Conservation (phyloP, 2,113 vertebrate genomes). For the Euleptes europaea region DNA sequence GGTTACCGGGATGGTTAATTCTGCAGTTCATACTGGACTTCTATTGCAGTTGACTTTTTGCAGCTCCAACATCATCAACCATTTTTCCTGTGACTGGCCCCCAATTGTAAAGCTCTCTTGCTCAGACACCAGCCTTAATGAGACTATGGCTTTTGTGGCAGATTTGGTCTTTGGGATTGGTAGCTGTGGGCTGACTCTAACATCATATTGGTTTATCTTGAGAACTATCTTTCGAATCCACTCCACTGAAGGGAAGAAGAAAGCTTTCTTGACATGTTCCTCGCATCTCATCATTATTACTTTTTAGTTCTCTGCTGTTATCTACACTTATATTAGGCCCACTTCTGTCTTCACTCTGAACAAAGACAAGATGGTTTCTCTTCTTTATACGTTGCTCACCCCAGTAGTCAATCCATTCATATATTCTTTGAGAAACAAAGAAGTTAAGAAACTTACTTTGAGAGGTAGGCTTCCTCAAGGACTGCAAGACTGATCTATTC, state of each 20-base stretch:
- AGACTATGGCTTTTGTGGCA: not conserved
- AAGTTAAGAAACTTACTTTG: not conserved
- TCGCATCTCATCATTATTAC: not conserved
- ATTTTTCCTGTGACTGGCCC: not conserved
- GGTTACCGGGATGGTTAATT: not conserved
- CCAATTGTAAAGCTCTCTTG: constrained; percentile 34
- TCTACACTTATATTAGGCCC: not conserved
- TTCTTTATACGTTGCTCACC: constrained; percentile 5
- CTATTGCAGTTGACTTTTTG: constrained; percentile 11
- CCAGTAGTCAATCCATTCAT: constrained; percentile 27
- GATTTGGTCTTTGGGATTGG: not conserved
- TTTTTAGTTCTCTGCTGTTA: constrained; percentile 7
- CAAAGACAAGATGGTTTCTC: not conserved
- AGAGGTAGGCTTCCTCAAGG: too few relatives aligned
- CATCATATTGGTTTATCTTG: constrained; percentile 47
- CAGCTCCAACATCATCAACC: not conserved
- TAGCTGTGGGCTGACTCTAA: not conserved
- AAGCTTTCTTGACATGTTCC: not conserved
- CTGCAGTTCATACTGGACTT: not conserved
- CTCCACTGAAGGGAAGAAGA: not conserved
- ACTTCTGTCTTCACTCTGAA: not conserved
- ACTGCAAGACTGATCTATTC: too few relatives aligned
- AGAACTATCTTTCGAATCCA: constrained; percentile 35
- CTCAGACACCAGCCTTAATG: not conserved
- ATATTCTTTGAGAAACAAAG: constrained; percentile 27